Percentiles rank a stretch among this genome's conserved stretches.
Evolutionary conservation across 2,888 invertebrate species (phyloP).

Genomic region (Idaea straminata): DNA sequence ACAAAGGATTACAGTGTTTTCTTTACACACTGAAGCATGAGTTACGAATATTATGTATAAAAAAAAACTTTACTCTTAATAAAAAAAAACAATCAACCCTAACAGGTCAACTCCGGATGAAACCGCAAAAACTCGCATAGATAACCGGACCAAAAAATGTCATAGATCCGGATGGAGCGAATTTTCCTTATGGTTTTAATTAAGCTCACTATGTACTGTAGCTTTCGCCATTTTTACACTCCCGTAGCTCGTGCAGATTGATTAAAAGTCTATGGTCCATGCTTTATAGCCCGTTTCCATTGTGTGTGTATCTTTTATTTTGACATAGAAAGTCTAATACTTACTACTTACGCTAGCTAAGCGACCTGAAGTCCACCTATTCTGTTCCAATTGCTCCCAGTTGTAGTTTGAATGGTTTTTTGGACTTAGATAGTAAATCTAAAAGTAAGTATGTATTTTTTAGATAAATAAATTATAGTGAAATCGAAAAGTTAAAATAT

Average conservation of each 20-base stretch:
- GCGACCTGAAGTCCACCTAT: no score
- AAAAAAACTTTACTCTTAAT: conserved; percentile 5
- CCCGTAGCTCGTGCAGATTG: conserved; percentile 78
- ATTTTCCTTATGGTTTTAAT: conserved; percentile 82
- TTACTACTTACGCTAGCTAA: no score
- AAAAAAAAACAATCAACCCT: conserved; percentile 6
- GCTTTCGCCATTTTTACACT: conserved; percentile 75
- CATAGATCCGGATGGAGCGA: conserved; percentile 52
- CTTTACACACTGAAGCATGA: no score
- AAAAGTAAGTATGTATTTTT: no score
- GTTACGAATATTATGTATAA: no score
- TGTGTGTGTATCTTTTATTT: conserved; percentile 23
- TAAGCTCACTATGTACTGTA: conserved; percentile 69
- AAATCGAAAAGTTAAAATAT: no score
- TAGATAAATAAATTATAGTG: no score
- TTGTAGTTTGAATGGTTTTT: no score
- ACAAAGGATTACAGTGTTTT: no score
- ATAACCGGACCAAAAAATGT: conserved; percentile 40
- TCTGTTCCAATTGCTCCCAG: no score
- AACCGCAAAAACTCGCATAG: conserved; percentile 45
- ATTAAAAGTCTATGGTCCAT: conserved; percentile 80
- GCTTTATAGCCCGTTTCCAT: conserved; percentile 64
- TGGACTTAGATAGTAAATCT: no score
- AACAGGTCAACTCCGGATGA: conserved; percentile 6
- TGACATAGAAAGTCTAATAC: no score